Base-by-base conservation (phyloP, 2,888 invertebrate genomes). In the Listrodromus nycthemerus region DNA sequence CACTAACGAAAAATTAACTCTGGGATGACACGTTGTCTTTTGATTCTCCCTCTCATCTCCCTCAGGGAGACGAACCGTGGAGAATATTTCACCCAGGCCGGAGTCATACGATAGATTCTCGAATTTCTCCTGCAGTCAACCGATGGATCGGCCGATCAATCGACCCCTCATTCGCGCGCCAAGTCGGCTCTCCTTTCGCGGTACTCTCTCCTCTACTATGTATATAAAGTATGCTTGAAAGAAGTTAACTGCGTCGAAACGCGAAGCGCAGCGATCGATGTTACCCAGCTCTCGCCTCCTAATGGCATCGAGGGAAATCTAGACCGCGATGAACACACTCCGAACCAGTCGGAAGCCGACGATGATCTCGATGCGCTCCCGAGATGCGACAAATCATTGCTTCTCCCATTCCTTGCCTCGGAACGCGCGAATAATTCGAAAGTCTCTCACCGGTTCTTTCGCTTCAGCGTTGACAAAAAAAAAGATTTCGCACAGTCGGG, bases 261-360 rank as follows among this genome's bases (percentile, higher is more conserved):
- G 69, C 41, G 78, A 69, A 27, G 21, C 21, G 30, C 33, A 70
- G 70, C 70, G 74, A 77, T 78, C 81, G 75, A 78, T 84, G 78
- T 30, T 45, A 8, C 66, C 19, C 10, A 66, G 78, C 84, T 84
- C 84, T 84, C 80, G 48, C 81, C 81, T 61, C 50, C 37, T 83
- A 81, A 81, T 84, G 84, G 81, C 81, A 81, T 70, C 70, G 50
- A 69, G 70, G 74, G 84, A 84, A 84, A 84, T 84, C 84, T 84
- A 81, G 84, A 84, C 50, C 84, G 70, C 74, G 70, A 81, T 81
- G n/a, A 83, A 80, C 73, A 74, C 50, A 45, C 75, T 45, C 69
- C 37, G 48, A 69, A 84, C 70, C 19, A 65, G 77, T 71, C 69
- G 74, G 84, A 58, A 75, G 71, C 58, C 58, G 48, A 4, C 24